Evolutionary conservation across 2,113 vertebrate species (phyloP), one percentile per base, ranked within the genome.

Genomic region (Phalacrocorax aristotelis): DNA sequence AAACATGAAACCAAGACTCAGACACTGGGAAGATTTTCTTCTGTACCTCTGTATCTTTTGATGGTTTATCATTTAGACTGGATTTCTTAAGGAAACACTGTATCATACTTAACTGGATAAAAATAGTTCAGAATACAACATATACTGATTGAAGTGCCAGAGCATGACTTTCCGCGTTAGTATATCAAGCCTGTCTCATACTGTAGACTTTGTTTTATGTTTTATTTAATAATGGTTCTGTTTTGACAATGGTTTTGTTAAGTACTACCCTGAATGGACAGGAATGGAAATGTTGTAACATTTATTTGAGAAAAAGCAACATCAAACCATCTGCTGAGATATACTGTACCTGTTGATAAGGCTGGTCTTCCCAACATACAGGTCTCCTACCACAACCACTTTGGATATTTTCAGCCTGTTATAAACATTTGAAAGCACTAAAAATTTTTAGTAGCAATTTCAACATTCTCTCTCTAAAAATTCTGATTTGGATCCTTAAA

Each of bases 301-400:
- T 49, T 90, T 70, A 44, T 44, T 30, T 60, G 55, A 87, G n/a
- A 71, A 94, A 70, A 4, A 71, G 21, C 6, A 87, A 32, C 89
- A 68, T 13, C 72, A 61, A 78, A 70, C 14, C 13, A 40, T 15
- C 36, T 81, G 61, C 61, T 89, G 36, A 86, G 36, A 64, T 49
- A 25, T 6, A 95, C 64, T 38, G 0, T 97, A 99, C 99, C 99
- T 99, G 95, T 99, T 99, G 87, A 99, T 99, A 83, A 99, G 98
- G 94, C 99, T 99, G 38, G 99, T 99, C 96, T 99, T 99, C 22
- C 99, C 99, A 86, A 99, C 99, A 57, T 98, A 98, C 36, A 99
- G 96, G 83, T 99, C 99, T 49, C 99, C 99, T 40, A 99, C 98
- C 26, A 99, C 98, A 40, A 99, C 99, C 62, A 98, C 99, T 96